Conservation (phyloP, 2,888 invertebrate genomes). For the Ophioninae sp. region DNA sequence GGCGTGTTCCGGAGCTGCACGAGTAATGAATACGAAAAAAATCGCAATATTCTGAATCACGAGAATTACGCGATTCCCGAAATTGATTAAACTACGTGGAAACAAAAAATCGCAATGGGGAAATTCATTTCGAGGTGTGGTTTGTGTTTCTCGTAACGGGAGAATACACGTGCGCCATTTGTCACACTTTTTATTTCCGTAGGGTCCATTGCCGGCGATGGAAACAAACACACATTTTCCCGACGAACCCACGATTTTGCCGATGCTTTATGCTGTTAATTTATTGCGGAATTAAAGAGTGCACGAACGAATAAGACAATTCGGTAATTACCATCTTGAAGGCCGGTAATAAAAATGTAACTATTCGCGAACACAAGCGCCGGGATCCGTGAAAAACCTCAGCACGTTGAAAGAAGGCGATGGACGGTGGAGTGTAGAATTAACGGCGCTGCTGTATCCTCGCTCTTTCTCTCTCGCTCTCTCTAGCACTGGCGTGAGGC, state of each 20-base stretch:
- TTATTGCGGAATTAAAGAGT: background rate
- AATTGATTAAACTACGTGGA: background rate
- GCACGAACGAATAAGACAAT: background rate
- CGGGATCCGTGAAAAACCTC: constrained; percentile 49
- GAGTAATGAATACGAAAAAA: background rate
- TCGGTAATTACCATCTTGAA: constrained; percentile 65
- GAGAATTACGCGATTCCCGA: background rate
- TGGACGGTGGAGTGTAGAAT: constrained; percentile 20
- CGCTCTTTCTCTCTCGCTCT: constrained; percentile 10
- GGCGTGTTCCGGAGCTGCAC: background rate
- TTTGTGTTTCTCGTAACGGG: constrained; percentile 44
- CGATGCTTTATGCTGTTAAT: background rate
- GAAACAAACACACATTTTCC: constrained; percentile 41
- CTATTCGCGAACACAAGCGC: constrained; percentile 51
- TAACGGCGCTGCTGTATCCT: constrained; percentile 41
- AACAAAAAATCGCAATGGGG: background rate
- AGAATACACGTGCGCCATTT: constrained; percentile 75
- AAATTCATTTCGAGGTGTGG: constrained; percentile 60
- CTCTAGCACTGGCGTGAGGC: constrained; percentile 11
- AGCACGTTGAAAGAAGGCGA: constrained; percentile 46
- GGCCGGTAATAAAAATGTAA: constrained; percentile 45
- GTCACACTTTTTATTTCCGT: constrained; percentile 64
- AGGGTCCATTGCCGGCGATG: constrained; percentile 51
- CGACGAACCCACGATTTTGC: background rate
- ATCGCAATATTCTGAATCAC: background rate